A percentile compares a stretch with the other conserved stretches of the same genome.
Evolutionary conservation across 2,888 invertebrate genomes (phyloP).

Genomic region (Thyatira batis): DNA sequence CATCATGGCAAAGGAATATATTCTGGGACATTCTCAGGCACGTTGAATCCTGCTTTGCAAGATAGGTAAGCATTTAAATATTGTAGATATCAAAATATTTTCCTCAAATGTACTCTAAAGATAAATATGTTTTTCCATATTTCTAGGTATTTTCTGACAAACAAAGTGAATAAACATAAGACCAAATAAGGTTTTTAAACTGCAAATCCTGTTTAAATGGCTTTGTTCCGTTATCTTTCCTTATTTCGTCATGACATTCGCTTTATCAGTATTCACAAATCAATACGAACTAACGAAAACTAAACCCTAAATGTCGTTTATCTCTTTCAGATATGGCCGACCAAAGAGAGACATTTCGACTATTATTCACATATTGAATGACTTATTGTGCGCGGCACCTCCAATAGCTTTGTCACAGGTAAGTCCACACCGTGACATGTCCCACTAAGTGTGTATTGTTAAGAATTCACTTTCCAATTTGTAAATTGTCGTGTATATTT

Average conservation of each 20-base stretch:
- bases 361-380: slow-evolving; percentile 97
- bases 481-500: not conserved
- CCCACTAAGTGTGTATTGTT: not conserved
- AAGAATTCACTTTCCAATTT: not conserved
- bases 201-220: not conserved
- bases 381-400: slow-evolving; percentile 93
- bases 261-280: not conserved
- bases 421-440: slow-evolving; percentile 15
- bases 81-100: too few species aligned
- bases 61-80: slow-evolving; percentile 81
- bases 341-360: slow-evolving; percentile 97
- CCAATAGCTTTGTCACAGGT: slow-evolving; percentile 83
- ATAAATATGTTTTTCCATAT: slow-evolving; percentile 5
- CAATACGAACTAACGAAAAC: not conserved
- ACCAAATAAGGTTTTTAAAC: not conserved
- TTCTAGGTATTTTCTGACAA: slow-evolving; percentile 13
- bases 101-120: slow-evolving; percentile 13
- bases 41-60: slow-evolving; percentile 95
- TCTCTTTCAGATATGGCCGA: slow-evolving; percentile 86
- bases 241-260: not conserved
- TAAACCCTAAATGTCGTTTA: not conserved
- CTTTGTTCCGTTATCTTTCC: not conserved
- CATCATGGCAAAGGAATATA: slow-evolving; percentile 97
- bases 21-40: slow-evolving; percentile 98
- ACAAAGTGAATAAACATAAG: not conserved